Base-by-base conservation (phyloP, 2,113 vertebrate species). In the Ascaphus truei region DNA sequence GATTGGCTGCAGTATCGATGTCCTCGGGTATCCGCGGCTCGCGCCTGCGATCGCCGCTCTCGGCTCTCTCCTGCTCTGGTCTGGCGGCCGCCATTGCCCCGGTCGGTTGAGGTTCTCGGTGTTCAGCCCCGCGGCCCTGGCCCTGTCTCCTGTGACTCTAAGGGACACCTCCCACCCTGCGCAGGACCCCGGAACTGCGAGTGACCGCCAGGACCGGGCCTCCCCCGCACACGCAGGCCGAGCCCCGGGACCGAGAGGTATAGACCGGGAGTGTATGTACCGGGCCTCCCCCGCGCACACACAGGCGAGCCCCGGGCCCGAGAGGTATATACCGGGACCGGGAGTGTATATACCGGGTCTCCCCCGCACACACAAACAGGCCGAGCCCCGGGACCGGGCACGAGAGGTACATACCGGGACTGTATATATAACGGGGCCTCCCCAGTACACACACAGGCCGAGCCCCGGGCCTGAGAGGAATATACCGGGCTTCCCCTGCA, bases 81-180 rank as follows among this genome's bases (percentile, higher is more conserved):
- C 66, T 69, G 56, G 56, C 45, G 66, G 66, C 66, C 56, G 66
- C 45, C 66, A 60, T 69, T 69, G 43, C 36, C 66, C 56, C 43
- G 56, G 45, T 45, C 43, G 36, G 52, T 56, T 16, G 51, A 34
- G 56, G 34, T 15, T 53, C 36, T 29, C 47, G 48, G 25, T 53
- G 11, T 41, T 34, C 30, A 34, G 16, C 18, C 8, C 25, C 36
- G 8, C 6, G 13, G 2, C 8, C n/a, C 34, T n/a, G 25, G n/a
- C 37, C 12, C 10, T 16, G 5, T 4, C 13, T 8, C 25, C 27
- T 8, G 20, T 47, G 6, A 47, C 23, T 16, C 25, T 16, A 1
- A 4, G 18, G 48, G 50, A 37, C 29, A 10, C 9, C 4, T 20
- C 5, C 8, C 9, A 4, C 8, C 16, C 5, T n/a, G 2, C n/a